These are phyloP conservation scores for Tupaia chinensis DNA, from an alignment of 2,113 vertebrate species.

Conservation along the genomic window DNA sequence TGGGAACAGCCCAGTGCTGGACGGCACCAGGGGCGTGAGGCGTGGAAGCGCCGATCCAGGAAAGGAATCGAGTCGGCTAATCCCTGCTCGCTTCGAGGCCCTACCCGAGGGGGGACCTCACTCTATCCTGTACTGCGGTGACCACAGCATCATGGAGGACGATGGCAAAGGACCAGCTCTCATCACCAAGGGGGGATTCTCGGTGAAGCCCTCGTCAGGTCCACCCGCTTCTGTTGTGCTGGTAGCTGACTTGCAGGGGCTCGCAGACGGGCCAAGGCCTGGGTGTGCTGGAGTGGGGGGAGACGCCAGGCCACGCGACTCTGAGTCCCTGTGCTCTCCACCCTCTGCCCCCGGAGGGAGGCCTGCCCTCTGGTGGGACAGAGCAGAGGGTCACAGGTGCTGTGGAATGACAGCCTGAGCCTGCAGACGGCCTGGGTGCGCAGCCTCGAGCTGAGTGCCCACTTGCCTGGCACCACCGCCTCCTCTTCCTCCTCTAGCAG, in stretches of 20 bases:
- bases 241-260: not conserved
- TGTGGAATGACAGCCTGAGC: not conserved
- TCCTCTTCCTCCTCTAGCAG: accelerated
- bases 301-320: not conserved
- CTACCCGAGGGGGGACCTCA: accelerated
- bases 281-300: not conserved
- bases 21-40: not conserved
- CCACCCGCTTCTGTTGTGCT: accelerated
- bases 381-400: accelerated
- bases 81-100: not conserved
- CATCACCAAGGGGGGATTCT: not conserved
- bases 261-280: not conserved
- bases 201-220: accelerated
- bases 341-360: not conserved
- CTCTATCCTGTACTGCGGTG: too few species aligned
- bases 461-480: too few species aligned
- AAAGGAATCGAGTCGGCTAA: not conserved
- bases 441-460: not conserved
- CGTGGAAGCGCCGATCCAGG: accelerated
- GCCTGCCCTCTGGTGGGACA: not conserved
- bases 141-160: not conserved
- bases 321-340: not conserved
- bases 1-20: not conserved
- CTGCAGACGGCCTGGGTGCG: not conserved
- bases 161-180: not conserved